A percentile compares a stretch with the other conserved stretches of the same genome.
phyloP scores from a whole-genome alignment of 1,140 invertebrate species.

The Mercenaria mercenaria region DNA sequence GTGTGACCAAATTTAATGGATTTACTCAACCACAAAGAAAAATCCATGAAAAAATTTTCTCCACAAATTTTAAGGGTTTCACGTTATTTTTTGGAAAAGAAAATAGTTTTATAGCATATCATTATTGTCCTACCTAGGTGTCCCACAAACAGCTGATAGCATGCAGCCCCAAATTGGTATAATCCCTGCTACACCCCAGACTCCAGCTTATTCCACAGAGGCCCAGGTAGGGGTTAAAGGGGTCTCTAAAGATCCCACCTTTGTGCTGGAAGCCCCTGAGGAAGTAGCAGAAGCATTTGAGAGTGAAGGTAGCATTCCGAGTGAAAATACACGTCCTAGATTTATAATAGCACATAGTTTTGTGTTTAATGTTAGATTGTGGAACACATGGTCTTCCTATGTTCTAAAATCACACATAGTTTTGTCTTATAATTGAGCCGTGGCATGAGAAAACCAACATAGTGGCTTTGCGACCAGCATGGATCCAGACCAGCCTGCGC shows the following conservation, averaged over 20 bases:
- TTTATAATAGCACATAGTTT: background rate
- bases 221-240: constrained; percentile 31
- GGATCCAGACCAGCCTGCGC: too few relatives aligned
- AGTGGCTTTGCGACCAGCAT: too few relatives aligned
- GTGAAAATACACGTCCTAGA: background rate
- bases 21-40: too few relatives aligned
- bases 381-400: too few relatives aligned
- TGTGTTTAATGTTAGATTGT: background rate
- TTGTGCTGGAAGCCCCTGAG: background rate
- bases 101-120: background rate
- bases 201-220: constrained; percentile 8
- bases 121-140: background rate
- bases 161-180: constrained; percentile 32
- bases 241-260: constrained; percentile 38
- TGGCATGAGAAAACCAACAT: too few relatives aligned
- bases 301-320: background rate
- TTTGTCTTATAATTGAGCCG: too few relatives aligned
- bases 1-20: too few relatives aligned
- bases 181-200: constrained; percentile 12
- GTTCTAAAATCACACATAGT: too few relatives aligned
- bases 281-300: constrained; percentile 12
- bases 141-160: background rate
- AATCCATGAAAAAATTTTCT: too few relatives aligned
- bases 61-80: too few relatives aligned
- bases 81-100: too few relatives aligned